A percentile compares a stretch with the other conserved stretches of the same genome.
phyloP scores from a whole-genome alignment of 2,113 vertebrate genomes.

The Arothron firmamentum region DNA sequence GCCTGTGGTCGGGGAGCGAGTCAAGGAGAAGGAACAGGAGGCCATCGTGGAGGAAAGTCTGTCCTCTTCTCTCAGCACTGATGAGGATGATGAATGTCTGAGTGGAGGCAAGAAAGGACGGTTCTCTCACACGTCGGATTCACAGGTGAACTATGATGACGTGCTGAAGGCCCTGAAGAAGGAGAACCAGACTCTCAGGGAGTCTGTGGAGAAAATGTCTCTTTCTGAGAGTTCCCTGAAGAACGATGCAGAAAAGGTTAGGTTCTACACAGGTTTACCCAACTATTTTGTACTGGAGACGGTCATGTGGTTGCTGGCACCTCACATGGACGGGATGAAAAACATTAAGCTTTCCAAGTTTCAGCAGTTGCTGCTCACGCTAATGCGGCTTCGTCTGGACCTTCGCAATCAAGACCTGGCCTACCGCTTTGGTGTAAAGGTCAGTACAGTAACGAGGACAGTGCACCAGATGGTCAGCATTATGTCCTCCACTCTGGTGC shows the following conservation, averaged over 20 bases:
- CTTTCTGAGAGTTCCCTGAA: constrained; percentile 70
- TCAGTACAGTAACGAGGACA: constrained; percentile 64
- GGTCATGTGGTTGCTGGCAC: constrained; percentile 75
- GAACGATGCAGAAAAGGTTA: constrained; percentile 73
- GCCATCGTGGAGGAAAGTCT: constrained; percentile 43
- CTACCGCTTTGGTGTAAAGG: constrained; percentile 74
- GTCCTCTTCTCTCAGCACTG: constrained; percentile 58
- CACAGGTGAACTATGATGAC: constrained; percentile 52
- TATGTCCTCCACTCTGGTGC: constrained; percentile 76
- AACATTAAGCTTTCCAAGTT: constrained; percentile 71
- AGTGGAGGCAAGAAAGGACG: constrained; percentile 56
- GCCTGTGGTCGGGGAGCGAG: constrained; percentile 20
- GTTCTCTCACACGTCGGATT: constrained; percentile 22
- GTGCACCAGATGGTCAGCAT: constrained; percentile 72
- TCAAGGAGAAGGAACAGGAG: constrained; percentile 28
- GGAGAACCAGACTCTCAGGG: constrained; percentile 71
- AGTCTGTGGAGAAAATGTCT: constrained; percentile 73
- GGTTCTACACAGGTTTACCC: constrained; percentile 75
- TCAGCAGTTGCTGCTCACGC: constrained; percentile 74
- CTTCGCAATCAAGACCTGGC: constrained; percentile 75
- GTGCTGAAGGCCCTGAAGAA: constrained; percentile 60
- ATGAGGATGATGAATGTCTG: constrained; percentile 32
- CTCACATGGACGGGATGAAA: constrained; percentile 73
- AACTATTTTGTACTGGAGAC: constrained; percentile 78
- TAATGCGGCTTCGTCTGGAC: constrained; percentile 75